These are phyloP conservation scores for Onychomys torridus DNA, from an alignment of 2,797 vertebrate genomes.

Conservation along the genomic window DNA sequence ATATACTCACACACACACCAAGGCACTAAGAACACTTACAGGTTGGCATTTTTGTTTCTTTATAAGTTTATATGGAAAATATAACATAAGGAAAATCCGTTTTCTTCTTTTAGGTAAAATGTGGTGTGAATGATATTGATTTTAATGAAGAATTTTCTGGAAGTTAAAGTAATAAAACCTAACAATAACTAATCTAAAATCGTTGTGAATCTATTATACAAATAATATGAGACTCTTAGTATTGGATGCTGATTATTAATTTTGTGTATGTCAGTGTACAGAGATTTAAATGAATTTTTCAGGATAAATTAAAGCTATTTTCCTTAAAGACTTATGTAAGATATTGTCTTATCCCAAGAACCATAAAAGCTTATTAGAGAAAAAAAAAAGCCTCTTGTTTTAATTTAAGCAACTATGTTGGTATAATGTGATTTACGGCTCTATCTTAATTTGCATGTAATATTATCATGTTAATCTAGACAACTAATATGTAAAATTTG, in stretches of 20 bases:
- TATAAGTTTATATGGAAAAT: neutral
- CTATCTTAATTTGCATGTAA: neutral
- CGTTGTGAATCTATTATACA: neutral
- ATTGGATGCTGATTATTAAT: neutral
- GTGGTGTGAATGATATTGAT: neutral
- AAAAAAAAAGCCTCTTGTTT: neutral
- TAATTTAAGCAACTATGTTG: neutral
- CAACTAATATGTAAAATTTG: neutral
- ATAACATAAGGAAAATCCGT: neutral
- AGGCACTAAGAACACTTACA: neutral
- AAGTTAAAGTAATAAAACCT: neutral
- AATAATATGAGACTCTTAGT: neutral
- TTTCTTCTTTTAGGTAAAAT: neutral
- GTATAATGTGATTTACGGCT: neutral
- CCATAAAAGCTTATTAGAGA: neutral
- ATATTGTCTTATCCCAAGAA: neutral
- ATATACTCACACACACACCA: neutral
- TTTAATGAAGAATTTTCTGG: neutral
- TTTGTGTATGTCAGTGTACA: neutral
- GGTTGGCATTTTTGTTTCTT: neutral
- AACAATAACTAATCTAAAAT: neutral
- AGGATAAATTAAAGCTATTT: neutral
- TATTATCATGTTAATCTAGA: neutral
- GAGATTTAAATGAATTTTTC: neutral
- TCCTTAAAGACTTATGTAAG: neutral